Conservation (phyloP, 2,888 invertebrate genomes). For the Lithophane leautieri region DNA sequence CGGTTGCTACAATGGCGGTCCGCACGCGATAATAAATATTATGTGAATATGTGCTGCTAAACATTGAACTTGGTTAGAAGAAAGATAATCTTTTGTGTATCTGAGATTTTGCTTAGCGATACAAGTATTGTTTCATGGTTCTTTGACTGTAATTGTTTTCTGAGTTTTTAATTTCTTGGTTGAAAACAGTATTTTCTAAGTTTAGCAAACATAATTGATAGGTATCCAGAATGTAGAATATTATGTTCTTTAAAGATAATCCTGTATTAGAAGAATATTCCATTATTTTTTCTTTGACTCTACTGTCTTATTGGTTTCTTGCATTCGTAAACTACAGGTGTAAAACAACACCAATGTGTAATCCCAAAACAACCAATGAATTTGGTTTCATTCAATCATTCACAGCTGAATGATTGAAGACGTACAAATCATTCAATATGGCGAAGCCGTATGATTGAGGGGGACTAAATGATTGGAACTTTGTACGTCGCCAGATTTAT, state of each 20-base stretch:
- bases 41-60: background rate
- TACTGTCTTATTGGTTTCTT: background rate
- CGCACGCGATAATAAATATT: conserved; percentile 67
- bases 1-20: conserved; percentile 63
- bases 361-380: conserved; percentile 27
- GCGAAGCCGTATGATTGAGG: conserved; percentile 63
- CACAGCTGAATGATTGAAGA: conserved; percentile 57
- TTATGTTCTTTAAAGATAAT: background rate
- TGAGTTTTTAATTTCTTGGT: background rate
- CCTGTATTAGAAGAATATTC: background rate
- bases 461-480: conserved; percentile 64
- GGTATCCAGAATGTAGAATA: background rate
- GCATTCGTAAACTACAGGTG: background rate
- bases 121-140: background rate
- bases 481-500: conserved; percentile 58
- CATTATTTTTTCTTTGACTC: background rate
- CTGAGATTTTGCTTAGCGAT: background rate
- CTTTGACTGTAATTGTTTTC: background rate
- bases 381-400: conserved; percentile 46
- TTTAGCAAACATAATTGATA: background rate
- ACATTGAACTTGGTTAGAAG: conserved; percentile 8
- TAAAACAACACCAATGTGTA: conserved; percentile 8
- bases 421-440: conserved; percentile 65
- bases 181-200: background rate
- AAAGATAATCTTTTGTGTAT: background rate